Conservation (phyloP, 2,113 vertebrate genomes). For the Ochotona princeps region DNA sequence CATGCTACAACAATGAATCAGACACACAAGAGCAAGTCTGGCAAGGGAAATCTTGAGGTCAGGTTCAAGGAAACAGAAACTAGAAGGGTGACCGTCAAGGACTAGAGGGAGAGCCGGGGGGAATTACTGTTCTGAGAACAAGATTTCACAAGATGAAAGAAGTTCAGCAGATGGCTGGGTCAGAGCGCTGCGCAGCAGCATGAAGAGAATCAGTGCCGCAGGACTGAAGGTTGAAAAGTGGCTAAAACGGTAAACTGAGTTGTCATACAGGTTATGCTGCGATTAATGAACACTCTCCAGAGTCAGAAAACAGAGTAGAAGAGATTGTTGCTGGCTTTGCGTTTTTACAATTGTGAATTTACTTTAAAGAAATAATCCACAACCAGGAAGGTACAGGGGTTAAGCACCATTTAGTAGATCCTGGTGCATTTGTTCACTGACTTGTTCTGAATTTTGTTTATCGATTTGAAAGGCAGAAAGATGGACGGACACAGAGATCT, state of each 20-base stretch:
- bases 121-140: not conserved
- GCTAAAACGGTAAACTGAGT: not conserved
- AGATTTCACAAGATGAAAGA: not conserved
- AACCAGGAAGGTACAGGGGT: too few relatives aligned
- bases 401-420: too few relatives aligned
- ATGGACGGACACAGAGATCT: too few relatives aligned
- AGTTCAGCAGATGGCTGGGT: not conserved
- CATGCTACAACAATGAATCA: not conserved
- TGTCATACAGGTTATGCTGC: not conserved
- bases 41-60: too few relatives aligned
- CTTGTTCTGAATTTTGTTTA: too few relatives aligned
- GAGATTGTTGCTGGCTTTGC: not conserved
- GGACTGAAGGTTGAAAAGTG: not conserved
- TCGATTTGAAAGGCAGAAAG: too few relatives aligned
- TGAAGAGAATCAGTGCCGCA: not conserved
- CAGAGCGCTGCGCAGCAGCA: not conserved
- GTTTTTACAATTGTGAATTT: not conserved
- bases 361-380: not conserved
- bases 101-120: not conserved
- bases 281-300: not conserved
- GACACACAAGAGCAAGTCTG: not conserved
- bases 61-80: not conserved
- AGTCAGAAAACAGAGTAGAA: not conserved
- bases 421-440: too few relatives aligned
- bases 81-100: not conserved